Percentiles rank a stretch among this genome's conserved stretches.
phyloP scores from a whole-genome alignment of 2,888 invertebrate genomes.

The Orthosia incerta region DNA sequence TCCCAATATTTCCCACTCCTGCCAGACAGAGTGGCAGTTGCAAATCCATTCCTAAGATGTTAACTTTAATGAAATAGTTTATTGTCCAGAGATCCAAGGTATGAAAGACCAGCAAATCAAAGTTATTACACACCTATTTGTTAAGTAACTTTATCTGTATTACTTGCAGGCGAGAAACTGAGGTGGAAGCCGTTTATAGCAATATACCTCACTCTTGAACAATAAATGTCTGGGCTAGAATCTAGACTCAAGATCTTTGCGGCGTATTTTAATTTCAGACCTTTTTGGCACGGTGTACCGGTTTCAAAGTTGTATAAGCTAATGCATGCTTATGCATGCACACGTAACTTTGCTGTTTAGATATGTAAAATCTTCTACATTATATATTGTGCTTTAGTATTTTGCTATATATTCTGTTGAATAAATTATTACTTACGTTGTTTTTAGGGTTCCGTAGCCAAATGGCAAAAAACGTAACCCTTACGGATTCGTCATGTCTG shows the following conservation, averaged over 20 bases:
- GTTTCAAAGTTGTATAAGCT: conserved; percentile 40
- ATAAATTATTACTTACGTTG: no score
- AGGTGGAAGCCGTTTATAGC: conserved; percentile 21
- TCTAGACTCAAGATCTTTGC: conserved; percentile 19
- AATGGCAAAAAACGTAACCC: no score
- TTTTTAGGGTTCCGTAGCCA: no score
- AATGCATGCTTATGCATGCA: conserved; percentile 46
- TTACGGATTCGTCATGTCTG: no score
- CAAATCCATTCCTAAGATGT: neutral
- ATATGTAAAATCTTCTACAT: conserved; percentile 7
- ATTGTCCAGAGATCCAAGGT: neutral
- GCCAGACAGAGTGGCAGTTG: neutral
- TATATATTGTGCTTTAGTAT: neutral
- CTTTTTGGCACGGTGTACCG: conserved; percentile 50
- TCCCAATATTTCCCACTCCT: neutral
- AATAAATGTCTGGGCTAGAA: conserved; percentile 27
- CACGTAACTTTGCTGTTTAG: conserved; percentile 28
- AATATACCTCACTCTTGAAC: conserved; percentile 28
- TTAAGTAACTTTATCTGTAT: conserved; percentile 42
- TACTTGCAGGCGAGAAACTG: conserved; percentile 18
- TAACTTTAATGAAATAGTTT: conserved; percentile 8
- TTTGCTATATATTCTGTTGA: no score
- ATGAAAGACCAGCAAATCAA: conserved; percentile 41
- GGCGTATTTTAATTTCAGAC: conserved; percentile 38
- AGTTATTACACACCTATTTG: conserved; percentile 39